Evolutionary conservation across 53 echinoderm and acorn worm genomes (phyloP), one percentile per base, ranked within the genome.

Genomic region (Pentamera pediparva): DNA sequence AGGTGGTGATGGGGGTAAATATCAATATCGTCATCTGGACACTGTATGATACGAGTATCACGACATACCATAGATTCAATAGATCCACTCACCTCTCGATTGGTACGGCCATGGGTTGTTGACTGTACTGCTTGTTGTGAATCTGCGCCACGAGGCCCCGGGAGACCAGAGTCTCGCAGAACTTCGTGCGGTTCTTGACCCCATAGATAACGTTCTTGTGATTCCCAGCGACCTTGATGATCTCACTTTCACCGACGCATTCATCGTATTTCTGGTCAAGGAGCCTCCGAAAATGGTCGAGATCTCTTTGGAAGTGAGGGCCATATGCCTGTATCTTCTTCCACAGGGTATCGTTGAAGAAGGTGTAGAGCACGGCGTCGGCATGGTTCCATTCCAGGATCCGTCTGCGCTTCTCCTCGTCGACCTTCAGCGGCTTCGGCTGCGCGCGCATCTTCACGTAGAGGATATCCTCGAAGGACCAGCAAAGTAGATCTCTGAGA

Each of bases 261-360:
- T 79, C 73, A 1, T 71, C 74, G 37, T 75, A 61, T 26, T 57
- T 70, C 56, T 76, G 50, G 0, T 43, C 33, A 13, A 73, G 59
- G 21, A 38, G 53, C 22, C 58, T 69, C 30, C 83, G 70, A 65
- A 87, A 87, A 19, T 39, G 40, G 18, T 73, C 35, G n/a, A 87
- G 17, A 39, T 87, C 87, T 4, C 50, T 40, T 45, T 74, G 64
- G 29, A 82, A 87, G 11, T 31, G 48, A 12, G 45, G 78, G 10
- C 87, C 87, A 38, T 87, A 87, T 37, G 70, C 74, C 18, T 64
- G 29, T 0, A 87, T 65, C 33, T 78, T 83, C 39, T 43, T 51
- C 87, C 87, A 87, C 18, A 87, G 58, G 4, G 87, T 74, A 29
- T 45, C 33, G 51, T 87, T 87, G 48, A 87, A 87, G 63, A 62